These are phyloP conservation scores for Agelastica alni DNA, from an alignment of 2,888 invertebrate genomes.

Conservation along the genomic window DNA sequence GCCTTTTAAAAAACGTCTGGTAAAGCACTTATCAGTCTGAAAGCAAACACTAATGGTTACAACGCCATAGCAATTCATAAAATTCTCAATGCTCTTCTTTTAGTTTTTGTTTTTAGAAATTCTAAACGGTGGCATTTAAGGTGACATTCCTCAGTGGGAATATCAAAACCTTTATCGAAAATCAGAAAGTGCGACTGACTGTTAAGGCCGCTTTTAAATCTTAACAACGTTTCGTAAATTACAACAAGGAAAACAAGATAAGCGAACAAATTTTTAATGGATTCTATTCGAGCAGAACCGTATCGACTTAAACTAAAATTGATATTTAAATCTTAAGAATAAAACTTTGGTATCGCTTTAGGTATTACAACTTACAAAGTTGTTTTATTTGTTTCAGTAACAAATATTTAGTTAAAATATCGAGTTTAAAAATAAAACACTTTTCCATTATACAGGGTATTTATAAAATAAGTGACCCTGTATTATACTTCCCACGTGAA, in stretches of 20 bases:
- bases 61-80: neutral
- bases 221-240: neutral
- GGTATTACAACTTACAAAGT: too few relatives aligned
- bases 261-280: constrained; percentile 1
- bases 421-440: too few relatives aligned
- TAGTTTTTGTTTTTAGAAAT: neutral
- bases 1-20: neutral
- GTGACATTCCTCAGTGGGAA: neutral
- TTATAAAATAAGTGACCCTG: too few relatives aligned
- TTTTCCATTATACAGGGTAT: too few relatives aligned
- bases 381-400: too few relatives aligned
- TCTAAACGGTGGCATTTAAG: neutral
- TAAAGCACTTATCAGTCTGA: neutral
- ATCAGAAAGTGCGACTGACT: constrained; percentile 1
- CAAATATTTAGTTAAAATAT: too few relatives aligned
- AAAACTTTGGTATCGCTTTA: too few relatives aligned
- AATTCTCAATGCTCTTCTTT: neutral
- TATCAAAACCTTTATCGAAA: constrained; percentile 4
- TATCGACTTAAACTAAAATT: too few relatives aligned
- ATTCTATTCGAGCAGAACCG: neutral
- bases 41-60: neutral
- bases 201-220: neutral
- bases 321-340: too few relatives aligned
- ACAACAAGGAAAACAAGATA: constrained; percentile 1
- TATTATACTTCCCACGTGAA: too few relatives aligned